phyloP scores from a whole-genome alignment of 2,113 vertebrate species.

The Sitta europaea region DNA sequence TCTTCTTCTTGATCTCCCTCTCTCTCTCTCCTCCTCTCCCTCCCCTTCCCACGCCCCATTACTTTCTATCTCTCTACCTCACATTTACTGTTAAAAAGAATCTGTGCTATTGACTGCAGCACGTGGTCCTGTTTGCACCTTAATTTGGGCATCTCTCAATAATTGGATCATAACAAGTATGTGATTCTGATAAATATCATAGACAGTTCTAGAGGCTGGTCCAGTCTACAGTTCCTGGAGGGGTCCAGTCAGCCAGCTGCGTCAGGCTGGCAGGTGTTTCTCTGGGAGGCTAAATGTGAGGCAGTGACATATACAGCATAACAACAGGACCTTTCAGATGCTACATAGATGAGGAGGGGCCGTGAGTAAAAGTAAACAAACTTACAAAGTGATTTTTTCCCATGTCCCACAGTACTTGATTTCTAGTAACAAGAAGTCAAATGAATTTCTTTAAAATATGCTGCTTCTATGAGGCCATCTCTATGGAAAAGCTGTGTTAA shows the following conservation, averaged over 20 bases:
- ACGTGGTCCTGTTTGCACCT: neutral
- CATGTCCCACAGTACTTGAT: neutral
- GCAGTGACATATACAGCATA: neutral
- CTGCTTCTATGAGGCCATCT: neutral
- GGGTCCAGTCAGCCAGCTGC: neutral
- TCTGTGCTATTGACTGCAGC: neutral
- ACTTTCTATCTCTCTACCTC: neutral
- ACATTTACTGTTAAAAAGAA: neutral
- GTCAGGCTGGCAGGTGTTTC: neutral
- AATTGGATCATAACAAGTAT: neutral
- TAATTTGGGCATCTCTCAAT: neutral
- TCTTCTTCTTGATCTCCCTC: neutral
- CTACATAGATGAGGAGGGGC: neutral
- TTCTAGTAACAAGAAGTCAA: neutral
- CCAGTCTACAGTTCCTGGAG: neutral
- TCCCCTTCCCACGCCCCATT: neutral
- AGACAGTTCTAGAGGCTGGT: neutral
- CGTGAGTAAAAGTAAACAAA: neutral
- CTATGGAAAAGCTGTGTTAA: neutral
- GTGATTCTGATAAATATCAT: neutral
- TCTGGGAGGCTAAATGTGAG: neutral
- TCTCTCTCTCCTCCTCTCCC: neutral
- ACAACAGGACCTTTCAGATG: neutral
- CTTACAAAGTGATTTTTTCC: neutral
- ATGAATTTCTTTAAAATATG: neutral